A percentile compares a stretch with the other conserved stretches of the same genome.
Evolutionary conservation across 2,113 vertebrate species (phyloP).

Genomic region (Alces alces): DNA sequence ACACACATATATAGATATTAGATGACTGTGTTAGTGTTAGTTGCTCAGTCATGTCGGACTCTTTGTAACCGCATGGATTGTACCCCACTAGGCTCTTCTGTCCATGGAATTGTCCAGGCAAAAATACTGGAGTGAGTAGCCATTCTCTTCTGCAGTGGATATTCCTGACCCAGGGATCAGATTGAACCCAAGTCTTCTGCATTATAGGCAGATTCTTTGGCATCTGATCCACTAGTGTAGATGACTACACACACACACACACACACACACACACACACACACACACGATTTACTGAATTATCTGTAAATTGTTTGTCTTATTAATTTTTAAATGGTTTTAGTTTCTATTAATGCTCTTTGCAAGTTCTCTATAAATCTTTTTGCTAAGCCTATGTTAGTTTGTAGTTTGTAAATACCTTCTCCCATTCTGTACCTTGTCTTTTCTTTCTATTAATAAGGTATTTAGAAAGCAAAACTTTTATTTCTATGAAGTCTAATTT

Average conservation of each 20-base stretch:
- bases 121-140: neutral
- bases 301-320: neutral
- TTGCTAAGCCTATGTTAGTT: neutral
- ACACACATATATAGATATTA: neutral
- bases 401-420: neutral
- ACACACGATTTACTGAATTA: neutral
- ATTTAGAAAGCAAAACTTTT: neutral
- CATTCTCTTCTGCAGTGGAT: neutral
- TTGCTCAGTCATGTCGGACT: neutral
- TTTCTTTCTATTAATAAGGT: neutral
- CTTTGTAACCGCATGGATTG: neutral
- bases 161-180: neutral
- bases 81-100: neutral
- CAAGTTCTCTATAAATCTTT: neutral
- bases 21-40: neutral
- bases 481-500: neutral
- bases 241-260: neutral
- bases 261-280: too few species aligned
- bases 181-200: neutral
- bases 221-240: neutral
- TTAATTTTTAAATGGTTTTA: neutral
- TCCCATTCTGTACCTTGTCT: neutral
- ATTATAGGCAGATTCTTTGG: neutral
- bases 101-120: neutral
- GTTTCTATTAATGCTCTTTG: neutral